Percentiles rank a stretch among this genome's conserved stretches.
phyloP scores from a whole-genome alignment of 2,113 vertebrate species.

The mouse (Mus musculus) region GRCm39 chr14:87159501-87160000 shows the following conservation, averaged over 20 bases:
- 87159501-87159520: not conserved
- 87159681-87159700: not conserved
- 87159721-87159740: not conserved
- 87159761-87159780: not conserved
- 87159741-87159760: not conserved
- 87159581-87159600: not conserved
- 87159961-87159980: not conserved
- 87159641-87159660: not conserved
- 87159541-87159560: too few species aligned
- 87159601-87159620: not conserved
- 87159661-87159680: not conserved
- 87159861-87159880: rapidly evolving
- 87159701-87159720: not conserved
- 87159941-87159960: not conserved
- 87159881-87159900: rapidly evolving
- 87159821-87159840: not conserved
- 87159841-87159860: not conserved
- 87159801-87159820: not conserved
- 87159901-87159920: not conserved
- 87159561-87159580: not conserved
- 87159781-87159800: not conserved
- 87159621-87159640: not conserved
- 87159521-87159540: not conserved
- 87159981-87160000: not conserved
- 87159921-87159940: not conserved